Conservation (phyloP, 2,113 vertebrate genomes). For the Turnix velox region DNA sequence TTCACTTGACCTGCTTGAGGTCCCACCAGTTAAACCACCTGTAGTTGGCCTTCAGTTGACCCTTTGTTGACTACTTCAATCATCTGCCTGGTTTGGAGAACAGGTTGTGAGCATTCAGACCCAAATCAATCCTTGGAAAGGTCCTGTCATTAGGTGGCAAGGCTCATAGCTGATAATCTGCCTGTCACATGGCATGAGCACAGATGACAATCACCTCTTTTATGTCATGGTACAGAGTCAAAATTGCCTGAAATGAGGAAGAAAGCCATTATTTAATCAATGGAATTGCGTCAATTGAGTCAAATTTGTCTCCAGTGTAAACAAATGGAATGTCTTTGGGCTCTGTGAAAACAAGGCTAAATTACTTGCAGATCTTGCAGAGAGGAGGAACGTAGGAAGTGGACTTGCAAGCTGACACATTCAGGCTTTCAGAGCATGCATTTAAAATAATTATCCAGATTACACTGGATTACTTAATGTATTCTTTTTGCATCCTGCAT, state of each 20-base stretch:
- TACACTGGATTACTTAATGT: conserved; percentile 45
- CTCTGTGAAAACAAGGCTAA: conserved; percentile 78
- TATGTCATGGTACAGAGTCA: conserved; percentile 64
- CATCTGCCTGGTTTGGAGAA: conserved; percentile 2
- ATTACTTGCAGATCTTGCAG: conserved; percentile 80
- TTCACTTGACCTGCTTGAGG: conserved; percentile 19
- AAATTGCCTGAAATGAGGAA: conserved; percentile 85
- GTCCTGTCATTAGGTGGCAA: background rate
- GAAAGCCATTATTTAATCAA: conserved; percentile 89
- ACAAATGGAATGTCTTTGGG: conserved; percentile 76
- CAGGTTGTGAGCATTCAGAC: conserved; percentile 21
- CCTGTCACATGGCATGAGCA: conserved; percentile 39
- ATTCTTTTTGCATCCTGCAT: background rate
- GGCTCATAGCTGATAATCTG: conserved; percentile 43
- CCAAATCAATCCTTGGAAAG: conserved; percentile 30
- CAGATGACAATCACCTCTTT: conserved; percentile 66
- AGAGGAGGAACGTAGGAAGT: conserved; percentile 66
- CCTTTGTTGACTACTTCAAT: conserved; percentile 47
- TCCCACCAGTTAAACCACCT: conserved; percentile 19
- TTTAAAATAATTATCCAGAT: conserved; percentile 73
- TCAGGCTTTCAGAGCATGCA: conserved; percentile 43
- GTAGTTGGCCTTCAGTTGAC: conserved; percentile 39
- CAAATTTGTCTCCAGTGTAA: conserved; percentile 85
- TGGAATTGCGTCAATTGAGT: conserved; percentile 85
- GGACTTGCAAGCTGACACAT: conserved; percentile 67